These are phyloP conservation scores for Cancer borealis DNA, from an alignment of 2,888 invertebrate genomes.

Conservation along the genomic window DNA sequence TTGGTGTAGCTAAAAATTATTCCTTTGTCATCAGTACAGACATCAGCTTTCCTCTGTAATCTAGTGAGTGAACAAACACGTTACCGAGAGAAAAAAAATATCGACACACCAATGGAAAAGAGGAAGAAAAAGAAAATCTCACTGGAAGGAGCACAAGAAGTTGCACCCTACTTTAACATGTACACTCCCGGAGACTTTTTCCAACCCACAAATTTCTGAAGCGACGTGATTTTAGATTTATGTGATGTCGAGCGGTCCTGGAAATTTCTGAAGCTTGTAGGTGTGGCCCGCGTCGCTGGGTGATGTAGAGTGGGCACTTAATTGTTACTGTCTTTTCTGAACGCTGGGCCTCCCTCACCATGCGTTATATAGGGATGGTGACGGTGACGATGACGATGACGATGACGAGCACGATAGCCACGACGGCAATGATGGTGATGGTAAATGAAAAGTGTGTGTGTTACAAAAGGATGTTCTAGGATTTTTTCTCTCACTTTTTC, in stretches of 20 bases:
- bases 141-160: not conserved
- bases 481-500: not conserved
- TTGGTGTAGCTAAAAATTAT: not conserved
- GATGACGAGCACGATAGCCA: not conserved
- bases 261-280: slow-evolving; percentile 20
- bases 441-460: not conserved
- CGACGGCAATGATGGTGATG: not conserved
- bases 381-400: not conserved
- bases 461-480: not conserved
- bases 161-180: not conserved
- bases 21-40: not conserved
- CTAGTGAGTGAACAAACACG: not conserved
- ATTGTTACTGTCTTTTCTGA: slow-evolving; percentile 20
- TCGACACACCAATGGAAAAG: not conserved
- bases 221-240: slow-evolving; percentile 20
- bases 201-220: not conserved
- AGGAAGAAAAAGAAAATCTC: not conserved
- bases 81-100: not conserved
- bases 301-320: slow-evolving; percentile 11
- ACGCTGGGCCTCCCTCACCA: not conserved
- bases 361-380: not conserved
- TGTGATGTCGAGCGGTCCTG: not conserved
- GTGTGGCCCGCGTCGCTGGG: slow-evolving; percentile 20
- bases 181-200: not conserved
- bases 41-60: not conserved